Evolutionary conservation across 2,888 invertebrate genomes (phyloP).

Genomic region (Holacanthella duospinosa): DNA sequence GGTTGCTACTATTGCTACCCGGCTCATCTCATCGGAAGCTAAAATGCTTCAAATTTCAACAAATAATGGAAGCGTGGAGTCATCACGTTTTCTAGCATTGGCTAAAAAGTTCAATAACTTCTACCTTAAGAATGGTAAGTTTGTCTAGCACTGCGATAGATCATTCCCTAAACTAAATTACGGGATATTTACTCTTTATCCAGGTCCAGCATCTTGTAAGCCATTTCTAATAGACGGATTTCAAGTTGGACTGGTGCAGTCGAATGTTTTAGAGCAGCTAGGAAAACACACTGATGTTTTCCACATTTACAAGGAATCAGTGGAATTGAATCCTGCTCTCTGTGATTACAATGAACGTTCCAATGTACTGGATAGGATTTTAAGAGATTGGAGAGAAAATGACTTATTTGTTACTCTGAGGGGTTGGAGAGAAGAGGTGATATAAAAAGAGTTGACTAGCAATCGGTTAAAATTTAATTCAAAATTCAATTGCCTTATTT

Average conservation of each 20-base stretch:
- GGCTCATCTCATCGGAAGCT: neutral
- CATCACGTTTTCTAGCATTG: neutral
- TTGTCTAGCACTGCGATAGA: neutral
- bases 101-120: constrained; percentile 1
- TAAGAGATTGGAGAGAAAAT: constrained; percentile 62
- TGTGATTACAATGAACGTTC: constrained; percentile 67
- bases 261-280: constrained; percentile 71
- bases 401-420: constrained; percentile 68
- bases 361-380: constrained; percentile 62
- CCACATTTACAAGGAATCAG: constrained; percentile 51
- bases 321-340: constrained; percentile 68
- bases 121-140: constrained; percentile 3
- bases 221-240: constrained; percentile 80
- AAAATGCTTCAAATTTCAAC: neutral
- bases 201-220: neutral
- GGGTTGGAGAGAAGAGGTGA: constrained; percentile 88
- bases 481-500: constrained; percentile 31
- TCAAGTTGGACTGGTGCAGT: constrained; percentile 77
- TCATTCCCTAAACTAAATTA: neutral
- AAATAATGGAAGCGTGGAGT: neutral
- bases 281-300: constrained; percentile 49
- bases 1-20: neutral
- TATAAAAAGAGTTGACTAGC: constrained; percentile 3
- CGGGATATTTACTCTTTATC: neutral
- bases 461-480: neutral